Evolutionary conservation across 1,140 invertebrate species (phyloP), one percentile per base, ranked within the genome.

Genomic region (Palaemon carinicauda): DNA sequence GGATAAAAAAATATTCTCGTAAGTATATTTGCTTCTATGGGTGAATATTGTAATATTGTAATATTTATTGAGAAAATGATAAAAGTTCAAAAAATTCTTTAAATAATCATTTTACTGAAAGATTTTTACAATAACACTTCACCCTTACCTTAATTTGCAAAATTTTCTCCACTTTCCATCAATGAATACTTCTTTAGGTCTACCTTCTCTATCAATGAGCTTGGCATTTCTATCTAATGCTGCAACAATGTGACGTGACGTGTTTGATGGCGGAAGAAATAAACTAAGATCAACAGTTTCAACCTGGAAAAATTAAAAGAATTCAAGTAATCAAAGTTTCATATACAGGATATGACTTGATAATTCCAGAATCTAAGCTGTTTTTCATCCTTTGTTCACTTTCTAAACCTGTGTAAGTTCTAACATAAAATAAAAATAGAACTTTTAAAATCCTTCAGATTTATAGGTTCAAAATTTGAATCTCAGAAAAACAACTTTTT

Each of bases 161-260:
- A 89, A 87, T 50, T 89, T 89, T 27, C 86, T 74, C 89, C 89
- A 89, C 14, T 79, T 80, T 21, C 79, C 65, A 54, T 71, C 78
- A 12, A 65, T 54, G 69, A 84, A 87, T n/a, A 65, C 19, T 29
- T 80, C 52, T n/a, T 74, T 56, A 33, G 89, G 75, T 71, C 80
- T 31, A 14, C 77, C 65, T 33, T 82, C 74, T 65, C 33, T 19
- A 51, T 85, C 51, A 3, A 73, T 93, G 69, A 98, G 93, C 92
- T 96, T 97, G 89, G 96, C 96, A 92, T 97, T 97, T 91, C 96
- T 95, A 89, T 98, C 95, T 88, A 99, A 92, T n/a, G 96, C 95
- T 83, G 96, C 91, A 5, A 98, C 91, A 85, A 97, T 94, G 89
- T 96, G 94, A 82, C 95, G 94, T 89, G 95, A 96, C 1, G 97